phyloP scores from a whole-genome alignment of 2,797 vertebrate genomes.

The Siniperca scherzeri region DNA sequence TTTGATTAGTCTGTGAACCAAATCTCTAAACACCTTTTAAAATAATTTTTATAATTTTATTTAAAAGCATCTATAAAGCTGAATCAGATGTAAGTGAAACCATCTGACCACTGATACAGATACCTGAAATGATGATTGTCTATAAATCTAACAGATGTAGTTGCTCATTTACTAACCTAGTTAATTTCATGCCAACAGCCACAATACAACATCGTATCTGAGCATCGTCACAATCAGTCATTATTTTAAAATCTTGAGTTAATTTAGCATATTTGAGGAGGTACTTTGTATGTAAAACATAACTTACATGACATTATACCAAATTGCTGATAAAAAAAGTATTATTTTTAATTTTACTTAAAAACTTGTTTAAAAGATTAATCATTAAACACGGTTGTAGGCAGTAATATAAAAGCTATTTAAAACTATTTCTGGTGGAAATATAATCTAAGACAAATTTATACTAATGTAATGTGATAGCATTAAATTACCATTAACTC shows the following conservation, averaged over 20 bases:
- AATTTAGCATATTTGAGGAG: neutral
- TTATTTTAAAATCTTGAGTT: slow-evolving; percentile 7
- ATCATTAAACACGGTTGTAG: neutral
- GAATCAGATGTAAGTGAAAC: neutral
- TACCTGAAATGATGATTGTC: neutral
- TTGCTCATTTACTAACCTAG: slow-evolving; percentile 35
- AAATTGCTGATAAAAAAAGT: neutral
- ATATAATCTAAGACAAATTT: neutral
- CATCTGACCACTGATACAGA: neutral
- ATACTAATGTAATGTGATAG: neutral
- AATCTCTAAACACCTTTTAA: neutral
- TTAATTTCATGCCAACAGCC: slow-evolving; percentile 1
- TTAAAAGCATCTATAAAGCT: neutral
- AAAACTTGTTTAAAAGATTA: neutral
- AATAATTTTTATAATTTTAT: neutral
- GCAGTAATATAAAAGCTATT: neutral
- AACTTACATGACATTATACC: neutral
- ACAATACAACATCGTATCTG: slow-evolving; percentile 1
- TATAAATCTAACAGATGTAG: slow-evolving; percentile 21
- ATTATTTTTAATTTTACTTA: neutral
- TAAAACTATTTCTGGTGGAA: neutral
- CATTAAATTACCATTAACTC: neutral
- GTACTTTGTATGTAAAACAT: neutral
- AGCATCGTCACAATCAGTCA: slow-evolving; percentile 7
- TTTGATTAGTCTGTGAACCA: neutral